Evolutionary conservation across 2,888 invertebrate genomes (phyloP).

Genomic region (Drosophila basisetae): DNA sequence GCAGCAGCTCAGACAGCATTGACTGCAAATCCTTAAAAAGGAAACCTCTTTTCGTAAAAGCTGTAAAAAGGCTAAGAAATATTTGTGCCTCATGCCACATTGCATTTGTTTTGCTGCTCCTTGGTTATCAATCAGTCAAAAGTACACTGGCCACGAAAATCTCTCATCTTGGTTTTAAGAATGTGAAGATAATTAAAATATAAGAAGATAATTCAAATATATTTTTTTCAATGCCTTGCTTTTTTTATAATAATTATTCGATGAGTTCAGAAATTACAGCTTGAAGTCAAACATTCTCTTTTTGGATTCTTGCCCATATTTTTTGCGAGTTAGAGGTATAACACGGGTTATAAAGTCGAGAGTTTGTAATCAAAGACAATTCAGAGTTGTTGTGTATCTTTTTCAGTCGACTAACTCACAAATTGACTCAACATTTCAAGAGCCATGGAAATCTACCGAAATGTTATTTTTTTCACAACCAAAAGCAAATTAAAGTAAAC

Average conservation of each 20-base stretch:
- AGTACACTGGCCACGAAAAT: background rate
- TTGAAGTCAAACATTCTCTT: background rate
- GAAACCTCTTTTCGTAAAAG: background rate
- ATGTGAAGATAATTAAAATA: background rate
- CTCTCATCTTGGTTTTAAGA: background rate
- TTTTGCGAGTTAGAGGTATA: background rate
- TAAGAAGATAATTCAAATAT: background rate
- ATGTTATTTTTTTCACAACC: constrained; percentile 2
- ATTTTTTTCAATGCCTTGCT: background rate
- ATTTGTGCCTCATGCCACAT: constrained; percentile 14
- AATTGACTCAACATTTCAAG: constrained; percentile 6
- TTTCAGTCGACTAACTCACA: constrained; percentile 4
- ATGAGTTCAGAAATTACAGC: background rate
- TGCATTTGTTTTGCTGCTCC: background rate
- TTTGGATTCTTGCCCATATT: background rate
- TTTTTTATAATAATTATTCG: background rate
- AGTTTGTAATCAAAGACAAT: constrained; percentile 6
- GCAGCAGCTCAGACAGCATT: constrained; percentile 51
- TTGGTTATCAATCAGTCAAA: constrained; percentile 35
- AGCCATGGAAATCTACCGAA: constrained; percentile 5
- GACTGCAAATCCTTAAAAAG: constrained; percentile 28
- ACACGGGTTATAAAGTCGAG: constrained; percentile 13
- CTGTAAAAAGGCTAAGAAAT: background rate
- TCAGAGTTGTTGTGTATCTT: constrained; percentile 6
- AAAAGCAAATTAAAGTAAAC: background rate